Evolutionary conservation across 2,113 vertebrate species (phyloP).

Genomic region (Siphamia tubifer): DNA sequence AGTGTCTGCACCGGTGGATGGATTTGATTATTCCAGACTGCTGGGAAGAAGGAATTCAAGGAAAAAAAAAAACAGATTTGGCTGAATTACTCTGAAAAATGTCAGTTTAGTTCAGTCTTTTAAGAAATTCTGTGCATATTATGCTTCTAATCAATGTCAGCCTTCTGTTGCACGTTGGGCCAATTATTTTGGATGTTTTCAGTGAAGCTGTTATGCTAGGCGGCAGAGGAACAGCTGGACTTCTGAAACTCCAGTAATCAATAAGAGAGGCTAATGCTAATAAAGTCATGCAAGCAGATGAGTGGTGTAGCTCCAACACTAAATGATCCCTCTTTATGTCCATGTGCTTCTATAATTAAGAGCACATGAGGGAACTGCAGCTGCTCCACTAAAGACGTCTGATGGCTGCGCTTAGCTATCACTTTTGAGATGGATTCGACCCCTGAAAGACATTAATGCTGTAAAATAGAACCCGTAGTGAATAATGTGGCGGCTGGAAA

Average conservation of each 20-base stretch:
- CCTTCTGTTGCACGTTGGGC: not conserved
- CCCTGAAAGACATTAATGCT: slow-evolving; percentile 37
- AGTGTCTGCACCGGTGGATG: slow-evolving; percentile 54
- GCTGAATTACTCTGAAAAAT: slow-evolving; percentile 20
- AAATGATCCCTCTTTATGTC: slow-evolving; percentile 80
- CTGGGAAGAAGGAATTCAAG: slow-evolving; percentile 42
- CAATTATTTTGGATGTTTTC: slow-evolving; percentile 1
- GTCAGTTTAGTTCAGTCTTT: slow-evolving; percentile 39
- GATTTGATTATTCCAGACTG: slow-evolving; percentile 63
- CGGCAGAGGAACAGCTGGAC: not conserved
- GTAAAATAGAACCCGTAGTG: slow-evolving; percentile 14
- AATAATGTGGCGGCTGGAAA: slow-evolving; percentile 18
- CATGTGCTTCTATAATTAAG: slow-evolving; percentile 75
- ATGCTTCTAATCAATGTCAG: not conserved
- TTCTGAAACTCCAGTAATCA: slow-evolving; percentile 66
- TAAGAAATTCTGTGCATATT: not conserved
- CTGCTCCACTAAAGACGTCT: slow-evolving; percentile 32
- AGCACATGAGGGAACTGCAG: slow-evolving; percentile 65
- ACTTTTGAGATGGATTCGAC: slow-evolving; percentile 13
- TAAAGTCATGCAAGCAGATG: slow-evolving; percentile 80
- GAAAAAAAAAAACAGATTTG: slow-evolving; percentile 6
- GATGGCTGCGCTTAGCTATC: slow-evolving; percentile 6
- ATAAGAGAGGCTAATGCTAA: slow-evolving; percentile 81
- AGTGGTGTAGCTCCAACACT: slow-evolving; percentile 76
- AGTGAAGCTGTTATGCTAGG: not conserved